These are phyloP conservation scores for Chaetura pelagica DNA, from an alignment of 2,113 vertebrate genomes.

Conservation along the genomic window DNA sequence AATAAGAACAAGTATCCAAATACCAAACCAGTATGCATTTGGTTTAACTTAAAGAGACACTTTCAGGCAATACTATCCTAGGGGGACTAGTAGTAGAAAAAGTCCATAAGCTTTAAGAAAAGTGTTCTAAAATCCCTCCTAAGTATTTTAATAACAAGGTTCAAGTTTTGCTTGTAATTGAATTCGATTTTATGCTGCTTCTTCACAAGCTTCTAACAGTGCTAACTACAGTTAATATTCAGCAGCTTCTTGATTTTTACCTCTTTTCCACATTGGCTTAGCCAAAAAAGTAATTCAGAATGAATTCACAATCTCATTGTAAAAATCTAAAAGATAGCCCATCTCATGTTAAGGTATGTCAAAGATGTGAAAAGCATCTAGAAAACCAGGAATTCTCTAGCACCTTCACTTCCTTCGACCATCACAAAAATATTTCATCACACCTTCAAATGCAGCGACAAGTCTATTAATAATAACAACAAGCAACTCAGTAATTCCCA, in stretches of 20 bases:
- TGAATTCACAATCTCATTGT: neutral
- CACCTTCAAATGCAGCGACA: neutral
- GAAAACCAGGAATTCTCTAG: neutral
- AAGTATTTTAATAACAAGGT: neutral
- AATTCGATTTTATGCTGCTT: neutral
- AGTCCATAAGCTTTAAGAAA: neutral
- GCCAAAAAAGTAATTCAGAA: neutral
- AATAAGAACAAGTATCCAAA: neutral
- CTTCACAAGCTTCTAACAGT: neutral
- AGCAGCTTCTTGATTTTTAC: neutral
- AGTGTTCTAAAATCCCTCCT: neutral
- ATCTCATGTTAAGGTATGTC: neutral
- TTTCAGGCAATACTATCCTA: neutral
- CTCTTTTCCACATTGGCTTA: neutral
- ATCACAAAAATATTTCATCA: neutral
- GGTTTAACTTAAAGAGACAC: neutral
- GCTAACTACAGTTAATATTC: neutral
- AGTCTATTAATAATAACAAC: neutral
- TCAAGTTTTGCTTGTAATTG: neutral
- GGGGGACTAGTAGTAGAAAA: neutral
- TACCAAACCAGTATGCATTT: neutral
- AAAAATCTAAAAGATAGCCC: neutral
- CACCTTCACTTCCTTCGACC: neutral
- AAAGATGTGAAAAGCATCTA: neutral
- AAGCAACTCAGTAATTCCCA: conserved; percentile 29